These are phyloP conservation scores for Silurus meridionalis DNA, from an alignment of 2,113 vertebrate species.

Conservation along the genomic window DNA sequence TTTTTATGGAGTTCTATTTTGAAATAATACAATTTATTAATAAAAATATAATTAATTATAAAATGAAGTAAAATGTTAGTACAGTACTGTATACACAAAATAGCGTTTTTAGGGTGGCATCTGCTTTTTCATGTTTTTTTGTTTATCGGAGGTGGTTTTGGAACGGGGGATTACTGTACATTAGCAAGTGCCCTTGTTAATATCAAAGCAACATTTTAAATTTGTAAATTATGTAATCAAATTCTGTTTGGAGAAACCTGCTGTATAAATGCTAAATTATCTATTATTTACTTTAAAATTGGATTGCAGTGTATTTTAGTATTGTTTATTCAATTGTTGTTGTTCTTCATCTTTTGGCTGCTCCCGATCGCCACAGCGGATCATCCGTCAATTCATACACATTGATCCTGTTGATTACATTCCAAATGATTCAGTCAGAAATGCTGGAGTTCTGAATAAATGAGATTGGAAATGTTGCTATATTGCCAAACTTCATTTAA, in stretches of 20 bases:
- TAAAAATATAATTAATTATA: no score
- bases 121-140: no score
- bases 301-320: neutral
- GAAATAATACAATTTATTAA: no score
- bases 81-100: no score
- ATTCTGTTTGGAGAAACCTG: neutral
- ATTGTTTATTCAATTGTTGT: neutral
- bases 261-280: neutral
- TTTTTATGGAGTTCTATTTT: no score
- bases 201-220: neutral
- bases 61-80: no score
- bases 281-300: neutral
- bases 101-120: no score
- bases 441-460: neutral
- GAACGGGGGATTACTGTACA: no score
- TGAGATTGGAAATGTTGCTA: neutral
- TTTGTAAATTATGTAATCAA: neutral
- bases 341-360: no score
- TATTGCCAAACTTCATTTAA: no score
- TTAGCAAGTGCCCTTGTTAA: neutral
- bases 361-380: no score
- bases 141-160: no score
- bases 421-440: neutral
- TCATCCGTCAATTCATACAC: neutral
- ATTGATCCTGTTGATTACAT: slow-evolving; percentile 1